phyloP scores from a whole-genome alignment of 2,113 vertebrate species.

The Etheostoma cragini region DNA sequence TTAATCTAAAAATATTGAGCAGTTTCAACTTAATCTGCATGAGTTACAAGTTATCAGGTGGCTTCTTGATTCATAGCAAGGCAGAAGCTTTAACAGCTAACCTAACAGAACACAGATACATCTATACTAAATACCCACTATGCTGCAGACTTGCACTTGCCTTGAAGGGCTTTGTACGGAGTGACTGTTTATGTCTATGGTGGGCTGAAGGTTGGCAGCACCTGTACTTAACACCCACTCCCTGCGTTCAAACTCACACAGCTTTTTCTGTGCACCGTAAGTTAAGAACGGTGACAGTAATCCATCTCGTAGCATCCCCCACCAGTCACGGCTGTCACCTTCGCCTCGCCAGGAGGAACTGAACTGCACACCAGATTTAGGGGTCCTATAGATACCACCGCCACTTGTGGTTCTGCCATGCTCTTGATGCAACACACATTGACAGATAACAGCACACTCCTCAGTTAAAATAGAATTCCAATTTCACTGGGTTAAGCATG shows the following conservation, averaged over 20 bases:
- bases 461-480: conserved; percentile 70
- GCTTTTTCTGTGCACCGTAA: conserved; percentile 22
- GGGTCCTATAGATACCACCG: conserved; percentile 58
- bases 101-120: not conserved
- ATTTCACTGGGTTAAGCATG: conserved; percentile 61
- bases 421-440: conserved; percentile 53
- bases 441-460: conserved; percentile 63
- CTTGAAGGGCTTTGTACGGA: conserved; percentile 10
- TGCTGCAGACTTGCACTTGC: conserved; percentile 13
- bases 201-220: conserved; percentile 64
- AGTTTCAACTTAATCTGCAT: not conserved
- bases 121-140: conserved; percentile 5
- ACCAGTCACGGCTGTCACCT: conserved; percentile 74
- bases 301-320: conserved; percentile 63
- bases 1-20: not conserved
- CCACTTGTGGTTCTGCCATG: conserved; percentile 45
- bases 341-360: conserved; percentile 50
- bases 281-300: conserved; percentile 67
- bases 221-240: conserved; percentile 62
- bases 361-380: conserved; percentile 62
- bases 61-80: not conserved
- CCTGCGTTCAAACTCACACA: conserved; percentile 31
- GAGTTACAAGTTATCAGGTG: not conserved
- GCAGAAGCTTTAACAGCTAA: not conserved
- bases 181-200: conserved; percentile 26